These are phyloP conservation scores for Forbesichthys agassizii DNA, from an alignment of 2,113 vertebrate species.

Conservation along the genomic window DNA sequence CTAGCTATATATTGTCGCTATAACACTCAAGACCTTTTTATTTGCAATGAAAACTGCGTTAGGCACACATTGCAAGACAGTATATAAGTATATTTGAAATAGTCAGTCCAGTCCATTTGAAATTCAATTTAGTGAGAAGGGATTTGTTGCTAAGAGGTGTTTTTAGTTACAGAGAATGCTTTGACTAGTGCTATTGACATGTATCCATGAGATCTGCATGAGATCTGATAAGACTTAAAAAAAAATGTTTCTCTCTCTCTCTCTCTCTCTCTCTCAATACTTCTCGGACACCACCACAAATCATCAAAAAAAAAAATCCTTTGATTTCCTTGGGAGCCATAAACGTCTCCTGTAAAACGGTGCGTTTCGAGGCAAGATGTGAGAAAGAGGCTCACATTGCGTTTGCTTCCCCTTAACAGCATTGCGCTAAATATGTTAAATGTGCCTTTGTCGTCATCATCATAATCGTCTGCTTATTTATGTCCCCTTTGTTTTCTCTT, in stretches of 20 bases:
- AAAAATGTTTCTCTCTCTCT: background rate
- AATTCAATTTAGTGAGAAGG: too few species aligned
- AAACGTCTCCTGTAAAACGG: background rate
- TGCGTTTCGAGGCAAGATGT: background rate
- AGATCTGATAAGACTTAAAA: background rate
- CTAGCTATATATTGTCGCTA: too few species aligned
- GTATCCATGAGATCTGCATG: background rate
- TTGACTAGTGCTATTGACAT: background rate
- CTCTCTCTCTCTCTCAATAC: background rate
- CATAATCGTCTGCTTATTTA: background rate
- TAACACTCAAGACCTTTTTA: background rate
- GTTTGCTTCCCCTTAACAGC: too few species aligned
- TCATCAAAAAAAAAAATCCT: background rate
- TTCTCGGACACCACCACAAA: background rate
- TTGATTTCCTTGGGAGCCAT: background rate
- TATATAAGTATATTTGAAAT: too few species aligned
- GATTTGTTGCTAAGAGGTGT: too few species aligned
- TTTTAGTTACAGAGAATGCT: too few species aligned
- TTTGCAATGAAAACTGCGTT: background rate
- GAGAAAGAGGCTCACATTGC: background rate
- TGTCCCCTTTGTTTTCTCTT: background rate
- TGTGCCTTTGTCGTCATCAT: background rate
- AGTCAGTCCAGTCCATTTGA: too few species aligned
- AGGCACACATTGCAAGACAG: background rate
- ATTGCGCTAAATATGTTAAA: background rate